Conservation (phyloP, 2,113 vertebrate species). For the Dasypus novemcinctus region DNA sequence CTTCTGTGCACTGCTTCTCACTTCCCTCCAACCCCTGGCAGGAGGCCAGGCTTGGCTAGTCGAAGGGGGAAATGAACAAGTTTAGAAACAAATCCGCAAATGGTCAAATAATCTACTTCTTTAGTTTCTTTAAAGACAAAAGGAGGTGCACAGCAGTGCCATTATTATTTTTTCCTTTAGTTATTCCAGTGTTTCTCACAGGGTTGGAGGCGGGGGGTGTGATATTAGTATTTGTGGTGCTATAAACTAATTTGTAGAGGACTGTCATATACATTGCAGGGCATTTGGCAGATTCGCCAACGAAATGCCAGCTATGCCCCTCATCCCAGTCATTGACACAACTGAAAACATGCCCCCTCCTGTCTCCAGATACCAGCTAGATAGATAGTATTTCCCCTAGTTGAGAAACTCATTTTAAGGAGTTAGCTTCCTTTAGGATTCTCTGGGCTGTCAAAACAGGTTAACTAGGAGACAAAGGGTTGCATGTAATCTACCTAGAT, state of each 20-base stretch:
- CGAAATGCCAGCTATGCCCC: neutral
- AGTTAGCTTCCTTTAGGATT: neutral
- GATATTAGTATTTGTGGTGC: neutral
- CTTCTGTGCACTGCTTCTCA: neutral
- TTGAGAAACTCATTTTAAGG: neutral
- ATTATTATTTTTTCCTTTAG: neutral
- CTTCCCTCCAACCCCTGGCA: neutral
- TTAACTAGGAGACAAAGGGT: neutral
- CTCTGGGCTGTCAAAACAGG: neutral
- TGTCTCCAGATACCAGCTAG: neutral
- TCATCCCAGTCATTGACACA: neutral
- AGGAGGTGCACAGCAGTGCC: too few species aligned
- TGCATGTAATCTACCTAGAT: neutral
- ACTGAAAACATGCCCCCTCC: neutral
- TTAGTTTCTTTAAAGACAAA: conserved; percentile 18
- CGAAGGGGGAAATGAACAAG: neutral
- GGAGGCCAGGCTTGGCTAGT: neutral
- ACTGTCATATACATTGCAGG: neutral
- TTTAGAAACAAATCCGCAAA: neutral
- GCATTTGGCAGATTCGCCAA: neutral
- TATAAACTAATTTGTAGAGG: neutral
- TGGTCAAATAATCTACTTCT: neutral
- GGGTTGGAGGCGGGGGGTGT: too few species aligned
- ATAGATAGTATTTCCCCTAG: neutral
- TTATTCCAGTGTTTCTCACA: neutral